phyloP scores from a whole-genome alignment of 1,140 invertebrate genomes.

The Pseudomyrmex concolor region DNA sequence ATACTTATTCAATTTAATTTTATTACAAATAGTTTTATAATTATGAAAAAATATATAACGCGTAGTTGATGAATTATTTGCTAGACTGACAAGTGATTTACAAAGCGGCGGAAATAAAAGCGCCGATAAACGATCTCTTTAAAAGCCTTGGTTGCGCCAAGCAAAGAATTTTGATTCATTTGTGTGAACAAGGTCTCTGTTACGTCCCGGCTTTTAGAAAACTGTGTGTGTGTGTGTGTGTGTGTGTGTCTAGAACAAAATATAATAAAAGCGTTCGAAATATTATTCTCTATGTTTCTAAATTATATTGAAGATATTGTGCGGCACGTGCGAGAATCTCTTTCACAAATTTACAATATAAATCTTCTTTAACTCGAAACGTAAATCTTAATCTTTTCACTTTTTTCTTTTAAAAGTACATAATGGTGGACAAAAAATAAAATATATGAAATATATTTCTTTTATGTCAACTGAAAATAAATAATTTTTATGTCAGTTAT shows the following conservation, averaged over 20 bases:
- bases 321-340: no score
- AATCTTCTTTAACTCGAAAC: no score
- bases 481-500: no score
- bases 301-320: no score
- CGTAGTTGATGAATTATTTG: neutral
- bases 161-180: slow-evolving; percentile 71
- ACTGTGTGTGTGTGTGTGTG: slow-evolving; percentile 6
- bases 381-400: no score
- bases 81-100: slow-evolving; percentile 2
- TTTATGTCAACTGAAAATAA: no score
- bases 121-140: slow-evolving; percentile 47
- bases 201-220: slow-evolving; percentile 63
- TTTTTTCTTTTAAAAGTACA: no score
- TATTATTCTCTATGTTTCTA: neutral
- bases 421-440: no score
- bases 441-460: no score
- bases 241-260: slow-evolving; percentile 14
- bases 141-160: slow-evolving; percentile 43
- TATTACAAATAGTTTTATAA: neutral
- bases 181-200: slow-evolving; percentile 78
- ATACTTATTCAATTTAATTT: neutral
- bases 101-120: slow-evolving; percentile 3
- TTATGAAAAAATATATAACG: neutral
- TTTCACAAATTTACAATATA: no score
- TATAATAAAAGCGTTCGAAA: slow-evolving; percentile 29